These are phyloP conservation scores for Leptestheria dahalacensis DNA, from an alignment of 1,140 invertebrate genomes.

Conservation along the genomic window DNA sequence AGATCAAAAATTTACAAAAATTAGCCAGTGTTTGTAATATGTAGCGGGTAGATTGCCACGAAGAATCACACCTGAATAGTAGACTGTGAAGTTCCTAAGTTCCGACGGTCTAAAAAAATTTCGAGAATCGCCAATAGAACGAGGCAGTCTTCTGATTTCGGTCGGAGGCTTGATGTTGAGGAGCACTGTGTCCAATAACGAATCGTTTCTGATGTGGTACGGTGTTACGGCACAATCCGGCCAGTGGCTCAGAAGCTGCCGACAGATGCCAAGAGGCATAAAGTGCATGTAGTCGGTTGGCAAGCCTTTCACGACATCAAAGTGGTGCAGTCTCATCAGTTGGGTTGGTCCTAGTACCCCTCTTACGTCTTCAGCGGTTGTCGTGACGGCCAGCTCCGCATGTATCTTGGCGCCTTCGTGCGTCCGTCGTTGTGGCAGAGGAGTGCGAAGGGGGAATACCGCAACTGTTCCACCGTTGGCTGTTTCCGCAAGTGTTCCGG, in stretches of 20 bases:
- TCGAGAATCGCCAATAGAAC: background rate
- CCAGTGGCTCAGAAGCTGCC: background rate
- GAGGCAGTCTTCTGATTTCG: background rate
- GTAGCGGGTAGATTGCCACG: background rate
- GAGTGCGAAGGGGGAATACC: too few relatives aligned
- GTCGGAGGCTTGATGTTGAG: background rate
- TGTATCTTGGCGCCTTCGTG: too few relatives aligned
- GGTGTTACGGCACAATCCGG: background rate
- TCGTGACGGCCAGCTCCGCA: too few relatives aligned
- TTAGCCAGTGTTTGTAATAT: slow-evolving; percentile 10
- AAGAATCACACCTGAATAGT: slow-evolving; percentile 4
- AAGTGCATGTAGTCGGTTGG: slow-evolving; percentile 2
- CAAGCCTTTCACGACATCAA: slow-evolving; percentile 3
- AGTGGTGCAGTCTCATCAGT: background rate
- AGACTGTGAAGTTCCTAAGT: slow-evolving; percentile 1
- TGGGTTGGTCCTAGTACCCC: background rate
- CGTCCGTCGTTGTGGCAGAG: too few relatives aligned
- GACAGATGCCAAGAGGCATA: background rate
- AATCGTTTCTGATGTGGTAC: background rate
- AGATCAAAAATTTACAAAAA: slow-evolving; percentile 5
- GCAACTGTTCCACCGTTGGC: too few relatives aligned
- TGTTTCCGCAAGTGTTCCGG: too few relatives aligned
- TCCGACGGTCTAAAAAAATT: slow-evolving; percentile 5
- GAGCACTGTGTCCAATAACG: background rate
- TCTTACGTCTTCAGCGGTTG: too few relatives aligned